These are phyloP conservation scores for Mythimna lalbum DNA, from an alignment of 2,888 invertebrate species.

Conservation along the genomic window DNA sequence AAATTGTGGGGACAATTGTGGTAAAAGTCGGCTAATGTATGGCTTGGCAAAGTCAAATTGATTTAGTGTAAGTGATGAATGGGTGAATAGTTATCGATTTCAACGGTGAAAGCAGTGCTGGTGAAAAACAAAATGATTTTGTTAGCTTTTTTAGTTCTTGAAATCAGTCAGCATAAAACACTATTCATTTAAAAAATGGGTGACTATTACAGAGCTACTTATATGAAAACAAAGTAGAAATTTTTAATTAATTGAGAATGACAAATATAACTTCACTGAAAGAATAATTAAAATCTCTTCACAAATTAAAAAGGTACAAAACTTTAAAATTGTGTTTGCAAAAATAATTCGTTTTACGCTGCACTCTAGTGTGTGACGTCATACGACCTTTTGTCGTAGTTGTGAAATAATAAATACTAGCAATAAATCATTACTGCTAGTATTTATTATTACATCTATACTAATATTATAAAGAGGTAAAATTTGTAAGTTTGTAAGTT, in stretches of 20 bases:
- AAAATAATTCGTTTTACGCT: no score
- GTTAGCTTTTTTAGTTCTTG: background rate
- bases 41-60: conserved; percentile 40
- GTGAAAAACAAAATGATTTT: background rate
- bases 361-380: no score
- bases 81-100: conserved; percentile 40
- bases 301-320: background rate
- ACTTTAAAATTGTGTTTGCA: no score
- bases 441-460: no score
- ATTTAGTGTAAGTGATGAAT: conserved; percentile 43
- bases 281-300: no score
- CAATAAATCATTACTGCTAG: no score
- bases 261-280: no score
- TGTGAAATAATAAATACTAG: no score
- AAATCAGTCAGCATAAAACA: background rate
- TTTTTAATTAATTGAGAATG: background rate
- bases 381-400: no score
- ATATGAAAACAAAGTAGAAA: background rate
- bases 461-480: no score
- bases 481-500: no score
- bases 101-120: background rate
- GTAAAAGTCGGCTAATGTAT: conserved; percentile 59
- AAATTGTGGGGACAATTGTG: conserved; percentile 75
- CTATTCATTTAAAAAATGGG: background rate
- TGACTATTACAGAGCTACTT: background rate